These are phyloP conservation scores for Cherax quadricarinatus DNA, from an alignment of 1,140 invertebrate species.

Conservation along the genomic window DNA sequence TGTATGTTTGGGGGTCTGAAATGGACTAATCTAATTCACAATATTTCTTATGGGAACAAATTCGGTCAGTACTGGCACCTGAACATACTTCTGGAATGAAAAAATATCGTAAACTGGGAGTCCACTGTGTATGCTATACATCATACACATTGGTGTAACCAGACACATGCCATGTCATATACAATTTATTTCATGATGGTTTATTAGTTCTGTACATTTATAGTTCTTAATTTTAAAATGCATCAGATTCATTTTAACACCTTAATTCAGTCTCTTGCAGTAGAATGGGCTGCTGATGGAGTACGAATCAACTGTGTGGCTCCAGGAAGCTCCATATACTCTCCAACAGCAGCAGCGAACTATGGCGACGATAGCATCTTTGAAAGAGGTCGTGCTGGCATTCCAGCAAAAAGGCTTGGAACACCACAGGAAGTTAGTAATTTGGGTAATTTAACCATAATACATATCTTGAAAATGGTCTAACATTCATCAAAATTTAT, in stretches of 20 bases:
- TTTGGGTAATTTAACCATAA: neutral
- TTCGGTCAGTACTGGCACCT: too few species aligned
- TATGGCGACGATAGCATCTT: constrained; percentile 77
- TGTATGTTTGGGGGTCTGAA: too few species aligned
- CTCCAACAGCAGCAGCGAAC: constrained; percentile 76
- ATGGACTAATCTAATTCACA: too few species aligned
- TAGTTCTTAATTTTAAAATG: neutral
- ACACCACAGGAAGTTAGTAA: constrained; percentile 75
- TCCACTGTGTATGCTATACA: too few species aligned
- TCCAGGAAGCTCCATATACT: constrained; percentile 76
- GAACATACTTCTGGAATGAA: too few species aligned
- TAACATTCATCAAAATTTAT: neutral
- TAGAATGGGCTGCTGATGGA: constrained; percentile 79
- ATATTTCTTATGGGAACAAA: too few species aligned
- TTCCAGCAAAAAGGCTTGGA: constrained; percentile 78
- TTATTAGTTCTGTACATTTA: too few species aligned
- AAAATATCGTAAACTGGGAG: too few species aligned
- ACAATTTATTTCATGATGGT: too few species aligned
- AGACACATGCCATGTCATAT: too few species aligned
- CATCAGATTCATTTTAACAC: neutral
- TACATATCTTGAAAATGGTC: neutral
- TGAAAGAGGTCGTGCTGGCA: constrained; percentile 46
- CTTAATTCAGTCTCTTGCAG: constrained; percentile 75
- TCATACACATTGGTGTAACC: too few species aligned
- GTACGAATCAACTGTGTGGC: constrained; percentile 79